Conservation (phyloP, 64 coral and sea anemone genomes). For the Montipora sp. region DNA sequence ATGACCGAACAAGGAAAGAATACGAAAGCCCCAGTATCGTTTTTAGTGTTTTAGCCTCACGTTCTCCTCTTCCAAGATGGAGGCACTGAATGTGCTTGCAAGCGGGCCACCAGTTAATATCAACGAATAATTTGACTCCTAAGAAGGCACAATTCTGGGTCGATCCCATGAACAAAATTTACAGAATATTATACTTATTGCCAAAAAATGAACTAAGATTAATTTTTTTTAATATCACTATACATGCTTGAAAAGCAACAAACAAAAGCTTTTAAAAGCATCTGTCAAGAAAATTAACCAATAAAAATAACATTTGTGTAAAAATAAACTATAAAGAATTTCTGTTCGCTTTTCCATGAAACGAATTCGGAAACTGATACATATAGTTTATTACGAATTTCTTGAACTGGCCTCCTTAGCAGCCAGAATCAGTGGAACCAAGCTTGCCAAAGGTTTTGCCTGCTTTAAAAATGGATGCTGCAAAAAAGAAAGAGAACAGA, state of each 20-base stretch:
- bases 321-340: slow-evolving; percentile 63
- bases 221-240: slow-evolving; percentile 24
- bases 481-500: slow-evolving; percentile 28
- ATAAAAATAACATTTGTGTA: slow-evolving; percentile 60
- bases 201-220: slow-evolving; percentile 22
- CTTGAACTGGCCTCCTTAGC: slow-evolving; percentile 93
- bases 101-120: background rate
- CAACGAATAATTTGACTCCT: background rate
- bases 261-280: slow-evolving; percentile 30
- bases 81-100: background rate
- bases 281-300: slow-evolving; percentile 41
- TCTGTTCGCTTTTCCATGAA: slow-evolving; percentile 6
- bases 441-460: slow-evolving; percentile 95
- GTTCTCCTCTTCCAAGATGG: no score
- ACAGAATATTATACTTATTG: slow-evolving; percentile 5
- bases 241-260: slow-evolving; percentile 36
- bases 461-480: slow-evolving; percentile 99
- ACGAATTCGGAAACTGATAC: background rate
- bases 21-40: no score
- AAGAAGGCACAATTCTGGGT: background rate
- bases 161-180: slow-evolving; percentile 33
- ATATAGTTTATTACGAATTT: slow-evolving; percentile 39
- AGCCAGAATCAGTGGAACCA: slow-evolving; percentile 97
- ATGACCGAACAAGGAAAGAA: no score
- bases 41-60: no score